phyloP scores from a whole-genome alignment of 2,797 vertebrate species.

The Ceyx erithaca region DNA sequence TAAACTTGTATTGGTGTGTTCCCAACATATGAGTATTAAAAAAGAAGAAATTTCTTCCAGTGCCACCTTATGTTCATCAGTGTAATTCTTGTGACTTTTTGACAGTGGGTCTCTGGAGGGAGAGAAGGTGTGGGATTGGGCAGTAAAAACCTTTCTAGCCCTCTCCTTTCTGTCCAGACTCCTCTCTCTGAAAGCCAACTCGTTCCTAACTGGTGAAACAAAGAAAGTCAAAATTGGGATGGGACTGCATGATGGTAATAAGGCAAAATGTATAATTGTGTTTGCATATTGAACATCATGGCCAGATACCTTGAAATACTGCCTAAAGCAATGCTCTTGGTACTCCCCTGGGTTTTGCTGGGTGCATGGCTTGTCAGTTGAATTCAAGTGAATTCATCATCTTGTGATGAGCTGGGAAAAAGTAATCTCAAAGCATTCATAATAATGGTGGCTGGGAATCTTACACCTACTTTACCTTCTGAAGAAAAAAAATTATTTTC shows the following conservation, averaged over 20 bases:
- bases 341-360: background rate
- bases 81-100: background rate
- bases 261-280: background rate
- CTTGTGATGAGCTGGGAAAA: background rate
- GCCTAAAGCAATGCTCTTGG: background rate
- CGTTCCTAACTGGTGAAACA: background rate
- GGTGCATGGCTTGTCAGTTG: background rate
- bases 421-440: background rate
- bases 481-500: background rate
- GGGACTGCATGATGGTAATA: background rate
- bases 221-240: background rate
- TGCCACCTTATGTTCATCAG: background rate
- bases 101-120: background rate
- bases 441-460: background rate
- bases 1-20: background rate
- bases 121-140: background rate
- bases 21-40: background rate
- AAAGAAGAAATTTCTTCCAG: background rate
- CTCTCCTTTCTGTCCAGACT: background rate
- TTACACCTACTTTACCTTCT: background rate
- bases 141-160: background rate
- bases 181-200: background rate
- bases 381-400: background rate
- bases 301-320: background rate
- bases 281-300: background rate